Conservation (phyloP, 2,797 vertebrate species). For the Tauraco hartlaubi region DNA sequence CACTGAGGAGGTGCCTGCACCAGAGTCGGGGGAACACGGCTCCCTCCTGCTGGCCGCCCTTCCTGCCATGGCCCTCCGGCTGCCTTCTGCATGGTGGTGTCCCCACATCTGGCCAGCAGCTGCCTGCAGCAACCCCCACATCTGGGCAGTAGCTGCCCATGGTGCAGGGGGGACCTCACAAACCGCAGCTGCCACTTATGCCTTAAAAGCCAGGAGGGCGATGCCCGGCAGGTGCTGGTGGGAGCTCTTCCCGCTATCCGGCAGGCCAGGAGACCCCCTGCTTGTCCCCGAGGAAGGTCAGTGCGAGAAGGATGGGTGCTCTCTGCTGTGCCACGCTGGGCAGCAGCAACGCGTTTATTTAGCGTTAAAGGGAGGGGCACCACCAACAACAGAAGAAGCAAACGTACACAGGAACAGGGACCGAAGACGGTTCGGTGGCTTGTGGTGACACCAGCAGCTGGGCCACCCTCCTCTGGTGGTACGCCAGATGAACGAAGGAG, state of each 20-base stretch:
- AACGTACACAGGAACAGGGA: neutral
- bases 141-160: neutral
- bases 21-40: neutral
- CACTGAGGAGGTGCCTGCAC: neutral
- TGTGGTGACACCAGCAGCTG: neutral
- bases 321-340: neutral
- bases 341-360: slow-evolving; percentile 17
- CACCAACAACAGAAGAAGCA: neutral
- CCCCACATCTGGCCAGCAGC: neutral
- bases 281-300: rapidly evolving
- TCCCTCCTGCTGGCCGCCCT: no score
- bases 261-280: rapidly evolving
- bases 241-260: neutral
- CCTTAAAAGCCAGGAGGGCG: neutral
- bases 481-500: rapidly evolving
- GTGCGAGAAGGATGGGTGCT: rapidly evolving
- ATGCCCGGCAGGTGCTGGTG: neutral
- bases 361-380: neutral
- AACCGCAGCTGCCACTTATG: neutral
- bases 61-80: neutral
- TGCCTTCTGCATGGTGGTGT: neutral
- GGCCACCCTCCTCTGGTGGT: neutral
- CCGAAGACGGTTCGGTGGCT: neutral
- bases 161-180: neutral
- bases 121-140: neutral